Base-by-base conservation (phyloP, 2,113 vertebrate genomes). In the Podarcis raffonei region DNA sequence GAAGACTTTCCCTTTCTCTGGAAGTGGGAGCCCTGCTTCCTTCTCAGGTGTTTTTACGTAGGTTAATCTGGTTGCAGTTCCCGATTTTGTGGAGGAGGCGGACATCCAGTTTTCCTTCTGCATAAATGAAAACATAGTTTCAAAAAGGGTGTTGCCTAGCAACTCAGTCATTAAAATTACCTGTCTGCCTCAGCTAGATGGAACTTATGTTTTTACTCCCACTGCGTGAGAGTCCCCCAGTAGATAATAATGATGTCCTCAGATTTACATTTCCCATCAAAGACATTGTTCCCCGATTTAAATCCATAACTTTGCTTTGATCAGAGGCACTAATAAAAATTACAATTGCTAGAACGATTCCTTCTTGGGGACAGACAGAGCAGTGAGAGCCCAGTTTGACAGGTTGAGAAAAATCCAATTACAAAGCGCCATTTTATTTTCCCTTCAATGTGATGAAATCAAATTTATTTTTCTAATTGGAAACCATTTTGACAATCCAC, bases 391-490 rank as follows among this genome's bases (percentile, higher is more conserved):
- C 30, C 48, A 23, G 35, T n/a, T 32, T 87, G 32, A 78, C 68
- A 75, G 5, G 81, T 39, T 87, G 83, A 79, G 86, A 81, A 91
- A 94, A 92, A 94, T 88, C 69, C 90, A 93, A 93, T 93, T 59
- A 81, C 66, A 80, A 94, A 74, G 81, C 81, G 84, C 76, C 86
- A 65, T 93, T 93, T 94, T 94, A 94, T 91, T 88, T 72, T 94
- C 90, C 91, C 94, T 94, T 91, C 95, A 92, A 92, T 93, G 69
- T 81, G 69, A 94, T 92, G 87, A 91, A 90, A 84, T 93, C 5
- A 92, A 92, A 89, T 93, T 89, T 93, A 90, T 93, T 95, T 85
- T 89, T 93, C n/a, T 93, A 92, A 94, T 92, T 94, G 92, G 77
- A 95, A 95, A 92, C 90, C 66, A 90, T 91, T 94, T 92, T n/a